A percentile compares a stretch with the other conserved stretches of the same genome.
These are phyloP conservation scores for Leptinotarsa peninsularis DNA, from an alignment of 2,888 invertebrate species.

Conservation along the genomic window DNA sequence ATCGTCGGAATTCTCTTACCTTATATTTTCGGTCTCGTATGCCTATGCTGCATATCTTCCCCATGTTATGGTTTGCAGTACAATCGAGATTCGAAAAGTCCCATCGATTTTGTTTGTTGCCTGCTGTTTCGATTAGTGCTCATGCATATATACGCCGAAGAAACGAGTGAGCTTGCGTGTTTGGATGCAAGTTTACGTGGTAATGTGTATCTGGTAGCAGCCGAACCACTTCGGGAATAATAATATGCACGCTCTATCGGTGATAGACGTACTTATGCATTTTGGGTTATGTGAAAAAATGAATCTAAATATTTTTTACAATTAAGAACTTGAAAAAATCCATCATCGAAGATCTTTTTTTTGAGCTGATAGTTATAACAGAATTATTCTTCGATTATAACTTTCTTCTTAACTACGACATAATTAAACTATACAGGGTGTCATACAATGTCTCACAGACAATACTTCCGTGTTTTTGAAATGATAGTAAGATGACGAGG, in stretches of 20 bases:
- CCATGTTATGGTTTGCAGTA: constrained; percentile 15
- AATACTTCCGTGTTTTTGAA: no score
- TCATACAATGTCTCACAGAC: no score
- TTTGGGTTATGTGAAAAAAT: neutral
- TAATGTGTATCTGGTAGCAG: neutral
- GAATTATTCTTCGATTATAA: no score
- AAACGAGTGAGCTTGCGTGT: neutral
- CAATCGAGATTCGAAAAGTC: neutral
- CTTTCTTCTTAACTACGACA: no score
- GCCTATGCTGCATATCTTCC: constrained; percentile 3
- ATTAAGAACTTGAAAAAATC: no score
- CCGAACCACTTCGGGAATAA: neutral
- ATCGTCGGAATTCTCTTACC: neutral
- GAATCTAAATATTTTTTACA: neutral
- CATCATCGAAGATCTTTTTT: no score
- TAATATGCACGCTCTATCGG: neutral
- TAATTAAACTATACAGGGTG: no score
- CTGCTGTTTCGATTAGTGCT: neutral
- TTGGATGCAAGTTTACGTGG: neutral
- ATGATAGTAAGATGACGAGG: no score
- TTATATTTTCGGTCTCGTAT: neutral
- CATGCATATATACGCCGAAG: neutral
- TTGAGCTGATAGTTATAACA: no score
- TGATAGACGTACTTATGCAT: neutral
- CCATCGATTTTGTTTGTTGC: constrained; percentile 4